phyloP scores from a whole-genome alignment of 35 echinoderm and acorn worm genomes.

The Amphiura filiformis region DNA sequence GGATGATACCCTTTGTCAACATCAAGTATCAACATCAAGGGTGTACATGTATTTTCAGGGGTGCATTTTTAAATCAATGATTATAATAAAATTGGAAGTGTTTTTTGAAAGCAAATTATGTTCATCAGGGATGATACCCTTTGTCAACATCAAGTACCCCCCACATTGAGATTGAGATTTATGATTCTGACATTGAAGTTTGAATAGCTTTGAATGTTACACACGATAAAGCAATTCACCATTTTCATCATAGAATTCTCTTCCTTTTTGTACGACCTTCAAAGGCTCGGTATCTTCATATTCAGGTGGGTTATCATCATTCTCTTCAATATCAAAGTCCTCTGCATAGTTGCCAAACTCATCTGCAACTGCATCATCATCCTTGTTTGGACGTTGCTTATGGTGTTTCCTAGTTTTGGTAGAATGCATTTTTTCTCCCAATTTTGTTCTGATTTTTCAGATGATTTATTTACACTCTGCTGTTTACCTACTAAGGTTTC shows the following conservation, averaged over 20 bases:
- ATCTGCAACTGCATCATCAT: neutral
- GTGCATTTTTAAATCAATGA: too few relatives aligned
- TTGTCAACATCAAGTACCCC: too few relatives aligned
- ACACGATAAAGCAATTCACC: conserved; percentile 78
- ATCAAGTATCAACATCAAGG: too few relatives aligned
- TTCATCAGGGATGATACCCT: too few relatives aligned
- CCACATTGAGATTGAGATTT: too few relatives aligned
- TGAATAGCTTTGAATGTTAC: too few relatives aligned
- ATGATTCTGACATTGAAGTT: too few relatives aligned
- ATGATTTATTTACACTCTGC: neutral
- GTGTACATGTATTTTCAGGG: too few relatives aligned
- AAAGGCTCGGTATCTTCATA: conserved; percentile 3
- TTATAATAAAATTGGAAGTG: too few relatives aligned
- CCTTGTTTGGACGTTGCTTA: neutral
- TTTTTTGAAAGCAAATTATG: too few relatives aligned
- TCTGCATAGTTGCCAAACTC: conserved; percentile 1
- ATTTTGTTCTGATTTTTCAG: neutral
- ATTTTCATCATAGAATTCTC: conserved; percentile 79
- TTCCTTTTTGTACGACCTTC: conserved; percentile 63
- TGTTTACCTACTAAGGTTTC: too few relatives aligned
- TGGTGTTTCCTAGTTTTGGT: neutral
- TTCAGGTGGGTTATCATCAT: neutral
- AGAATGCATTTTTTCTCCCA: neutral
- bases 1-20: too few relatives aligned
- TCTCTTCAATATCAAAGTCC: conserved; percentile 39